Base-by-base conservation (phyloP, 2,888 invertebrate species). In the Eupithecia abbreviata region DNA sequence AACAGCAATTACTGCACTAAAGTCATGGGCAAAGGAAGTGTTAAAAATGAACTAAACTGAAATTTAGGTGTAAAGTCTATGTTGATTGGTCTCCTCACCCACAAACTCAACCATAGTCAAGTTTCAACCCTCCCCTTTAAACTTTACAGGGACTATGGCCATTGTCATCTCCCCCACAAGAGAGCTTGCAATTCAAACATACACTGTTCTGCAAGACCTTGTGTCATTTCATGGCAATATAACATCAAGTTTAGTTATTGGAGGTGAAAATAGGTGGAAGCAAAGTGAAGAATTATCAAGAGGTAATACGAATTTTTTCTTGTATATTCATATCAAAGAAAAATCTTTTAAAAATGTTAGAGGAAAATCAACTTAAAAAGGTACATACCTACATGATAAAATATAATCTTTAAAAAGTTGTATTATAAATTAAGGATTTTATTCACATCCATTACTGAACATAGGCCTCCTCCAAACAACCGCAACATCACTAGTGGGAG, bases 181-280 rank as follows among this genome's bases (percentile, higher is more conserved):
- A 85, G 99, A 99, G 91, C 93, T 99, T 85, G 98, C 98, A 0
- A 98, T 98, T 97, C 99, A 99, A 92, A 99, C 98, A 4, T 99
- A 98, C 91, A 97, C 98, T 55, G 99, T 99, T 0, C 92, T 99
- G 12, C 97, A 98, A 89, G 98, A 99, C 86, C 90, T 99, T 47
- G 96, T 98, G 94, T 96, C 97, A 78, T 95, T 96, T 89, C 97
- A 98, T 92, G 96, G 97, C 87, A 97, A 97, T 83, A 98, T 95
- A 9, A 90, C 98, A 0, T 98, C 98, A 86, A 98, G 98, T 4
- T 94, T 99, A 74, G 94, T 99, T 7, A 99, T 99, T 96, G 99
- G 99, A 18, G 99, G 99, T 43, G 98, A 98, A 51, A 98, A 96
- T 90, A 96, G 99, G 80, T 96, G 96, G 85, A 96, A 97, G 43